phyloP scores from a whole-genome alignment of 2,888 invertebrate genomes.

The Vanessa cardui region DNA sequence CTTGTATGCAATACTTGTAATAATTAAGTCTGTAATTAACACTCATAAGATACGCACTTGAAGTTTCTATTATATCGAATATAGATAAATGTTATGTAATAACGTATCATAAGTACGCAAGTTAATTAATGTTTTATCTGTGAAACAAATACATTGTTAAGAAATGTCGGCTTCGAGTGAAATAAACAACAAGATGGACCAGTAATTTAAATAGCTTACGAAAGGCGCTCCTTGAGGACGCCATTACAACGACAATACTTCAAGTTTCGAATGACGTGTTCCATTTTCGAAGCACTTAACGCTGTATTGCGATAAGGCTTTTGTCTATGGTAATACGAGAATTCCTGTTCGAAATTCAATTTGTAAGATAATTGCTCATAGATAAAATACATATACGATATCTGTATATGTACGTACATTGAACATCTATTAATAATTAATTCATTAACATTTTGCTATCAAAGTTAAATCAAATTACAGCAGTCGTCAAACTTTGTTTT shows the following conservation, averaged over 20 bases:
- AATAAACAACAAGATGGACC: constrained; percentile 28
- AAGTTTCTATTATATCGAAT: too few relatives aligned
- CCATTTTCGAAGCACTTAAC: constrained; percentile 46
- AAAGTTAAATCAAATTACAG: too few relatives aligned
- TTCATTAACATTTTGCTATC: too few relatives aligned
- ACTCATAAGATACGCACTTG: too few relatives aligned
- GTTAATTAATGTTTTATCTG: neutral
- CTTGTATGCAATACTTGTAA: too few relatives aligned
- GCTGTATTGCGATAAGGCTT: constrained; percentile 41
- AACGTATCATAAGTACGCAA: neutral
- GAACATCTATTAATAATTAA: too few relatives aligned
- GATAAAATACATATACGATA: constrained; percentile 7
- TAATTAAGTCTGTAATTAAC: too few relatives aligned
- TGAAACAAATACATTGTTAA: constrained; percentile 18
- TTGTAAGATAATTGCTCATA: constrained; percentile 26
- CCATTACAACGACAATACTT: constrained; percentile 41
- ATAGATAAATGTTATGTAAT: neutral
- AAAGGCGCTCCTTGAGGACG: constrained; percentile 33
- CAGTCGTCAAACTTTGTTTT: too few relatives aligned
- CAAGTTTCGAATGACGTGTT: constrained; percentile 44
- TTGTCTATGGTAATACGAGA: constrained; percentile 39
- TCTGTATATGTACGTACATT: neutral
- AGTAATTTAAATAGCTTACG: constrained; percentile 35
- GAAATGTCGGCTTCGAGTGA: constrained; percentile 21
- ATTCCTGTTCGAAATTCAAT: constrained; percentile 39